phyloP scores from a whole-genome alignment of 2,113 vertebrate species.

The Hypanus sabinus region DNA sequence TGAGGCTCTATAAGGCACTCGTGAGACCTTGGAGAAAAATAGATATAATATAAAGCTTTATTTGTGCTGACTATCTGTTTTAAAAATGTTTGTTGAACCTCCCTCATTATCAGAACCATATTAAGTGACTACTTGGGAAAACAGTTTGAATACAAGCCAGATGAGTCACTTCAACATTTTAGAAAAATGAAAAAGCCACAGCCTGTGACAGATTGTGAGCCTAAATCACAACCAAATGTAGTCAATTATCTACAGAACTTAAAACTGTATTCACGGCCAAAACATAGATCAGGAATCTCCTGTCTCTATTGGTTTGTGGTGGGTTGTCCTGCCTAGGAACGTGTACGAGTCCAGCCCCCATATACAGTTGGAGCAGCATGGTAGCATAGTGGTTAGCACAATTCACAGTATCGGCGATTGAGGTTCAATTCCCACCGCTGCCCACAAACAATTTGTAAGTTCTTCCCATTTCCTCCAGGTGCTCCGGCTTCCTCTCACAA shows the following conservation, averaged over 20 bases:
- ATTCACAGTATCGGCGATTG: too few species aligned
- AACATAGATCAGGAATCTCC: not conserved
- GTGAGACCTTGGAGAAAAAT: not conserved
- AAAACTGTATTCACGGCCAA: not conserved
- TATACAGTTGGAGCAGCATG: too few species aligned
- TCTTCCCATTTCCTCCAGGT: too few species aligned
- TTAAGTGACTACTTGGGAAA: not conserved
- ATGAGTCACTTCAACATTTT: not conserved
- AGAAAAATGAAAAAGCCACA: conserved; percentile 6
- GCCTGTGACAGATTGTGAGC: not conserved
- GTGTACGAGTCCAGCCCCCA: not conserved
- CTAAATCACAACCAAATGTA: conserved; percentile 12
- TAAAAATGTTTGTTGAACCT: not conserved
- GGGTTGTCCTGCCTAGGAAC: not conserved
- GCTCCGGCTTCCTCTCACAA: too few species aligned
- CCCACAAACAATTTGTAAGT: too few species aligned
- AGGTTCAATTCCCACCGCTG: too few species aligned
- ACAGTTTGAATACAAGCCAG: not conserved
- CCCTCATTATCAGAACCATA: not conserved
- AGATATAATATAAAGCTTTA: not conserved
- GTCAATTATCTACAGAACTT: not conserved
- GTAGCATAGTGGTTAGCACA: too few species aligned
- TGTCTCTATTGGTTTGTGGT: not conserved
- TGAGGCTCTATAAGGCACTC: too few species aligned
- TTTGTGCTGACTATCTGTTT: not conserved